A percentile compares a stretch with the other conserved stretches of the same genome.
These are phyloP conservation scores for Mus spretus DNA, from an alignment of 2,797 vertebrate species.

Conservation along the genomic window DNA sequence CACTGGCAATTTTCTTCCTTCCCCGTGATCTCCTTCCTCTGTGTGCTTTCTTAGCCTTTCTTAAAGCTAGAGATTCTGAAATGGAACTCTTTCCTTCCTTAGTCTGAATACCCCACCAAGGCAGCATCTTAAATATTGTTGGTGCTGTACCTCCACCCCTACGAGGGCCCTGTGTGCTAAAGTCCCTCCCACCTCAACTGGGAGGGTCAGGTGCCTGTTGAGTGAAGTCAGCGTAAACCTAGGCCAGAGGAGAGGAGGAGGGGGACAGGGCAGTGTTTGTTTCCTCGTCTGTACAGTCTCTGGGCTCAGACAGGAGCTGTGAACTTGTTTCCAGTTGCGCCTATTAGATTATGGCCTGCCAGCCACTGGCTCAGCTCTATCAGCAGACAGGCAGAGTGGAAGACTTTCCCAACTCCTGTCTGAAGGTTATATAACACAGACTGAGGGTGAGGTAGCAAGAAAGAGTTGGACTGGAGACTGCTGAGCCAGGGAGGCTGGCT, in stretches of 20 bases:
- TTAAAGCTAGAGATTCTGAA: constrained; percentile 78
- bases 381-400: constrained; percentile 50
- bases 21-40: not conserved
- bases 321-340: constrained; percentile 83
- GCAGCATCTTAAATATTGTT: constrained; percentile 96
- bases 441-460: constrained; percentile 11
- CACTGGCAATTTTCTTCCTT: not conserved
- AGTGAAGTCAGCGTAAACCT: constrained; percentile 83
- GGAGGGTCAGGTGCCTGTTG: constrained; percentile 89
- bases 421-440: constrained; percentile 76
- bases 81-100: constrained; percentile 84
- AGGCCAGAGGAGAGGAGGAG: constrained; percentile 74
- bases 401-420: constrained; percentile 72
- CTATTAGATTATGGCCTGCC: constrained; percentile 83
- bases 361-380: constrained; percentile 80
- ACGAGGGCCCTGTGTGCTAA: constrained; percentile 84
- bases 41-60: constrained; percentile 34
- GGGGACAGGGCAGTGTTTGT: constrained; percentile 61
- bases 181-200: constrained; percentile 89
- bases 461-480: not conserved
- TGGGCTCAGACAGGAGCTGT: constrained; percentile 73
- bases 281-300: constrained; percentile 73
- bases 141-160: constrained; percentile 91
- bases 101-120: constrained; percentile 79
- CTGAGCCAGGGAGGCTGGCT: constrained; percentile 49